Percentiles rank a stretch among this genome's conserved stretches.
phyloP scores from a whole-genome alignment of 2,888 invertebrate genomes.

The Furcula furcula region DNA sequence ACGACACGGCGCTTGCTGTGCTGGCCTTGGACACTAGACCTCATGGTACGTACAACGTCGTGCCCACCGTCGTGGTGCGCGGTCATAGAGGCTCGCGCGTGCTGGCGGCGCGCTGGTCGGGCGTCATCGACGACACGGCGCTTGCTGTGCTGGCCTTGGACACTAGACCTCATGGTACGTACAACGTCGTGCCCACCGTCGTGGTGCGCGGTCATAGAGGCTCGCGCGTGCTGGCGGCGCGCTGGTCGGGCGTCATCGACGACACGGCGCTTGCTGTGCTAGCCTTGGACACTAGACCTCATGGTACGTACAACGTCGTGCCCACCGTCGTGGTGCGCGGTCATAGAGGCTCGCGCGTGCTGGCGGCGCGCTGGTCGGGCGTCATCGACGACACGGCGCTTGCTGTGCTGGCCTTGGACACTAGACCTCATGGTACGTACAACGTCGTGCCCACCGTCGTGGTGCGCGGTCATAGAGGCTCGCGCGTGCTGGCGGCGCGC shows the following conservation, averaged over 20 bases:
- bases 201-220: constrained; percentile 70
- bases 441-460: constrained; percentile 71
- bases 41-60: constrained; percentile 62
- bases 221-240: constrained; percentile 66
- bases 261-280: constrained; percentile 70
- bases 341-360: constrained; percentile 64
- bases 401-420: constrained; percentile 69
- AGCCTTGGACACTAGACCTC: constrained; percentile 66
- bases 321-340: constrained; percentile 72
- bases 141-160: constrained; percentile 71
- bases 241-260: constrained; percentile 75
- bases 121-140: constrained; percentile 68
- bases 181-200: constrained; percentile 68
- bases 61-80: constrained; percentile 70
- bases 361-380: constrained; percentile 76
- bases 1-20: constrained; percentile 70
- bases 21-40: constrained; percentile 67
- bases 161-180: constrained; percentile 65
- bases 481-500: constrained; percentile 68
- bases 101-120: constrained; percentile 74
- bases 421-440: constrained; percentile 65
- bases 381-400: constrained; percentile 69
- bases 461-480: constrained; percentile 67
- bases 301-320: constrained; percentile 63
- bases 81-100: constrained; percentile 70